These are phyloP conservation scores for Synergus japonicus DNA, from an alignment of 2,888 invertebrate genomes.

Conservation along the genomic window DNA sequence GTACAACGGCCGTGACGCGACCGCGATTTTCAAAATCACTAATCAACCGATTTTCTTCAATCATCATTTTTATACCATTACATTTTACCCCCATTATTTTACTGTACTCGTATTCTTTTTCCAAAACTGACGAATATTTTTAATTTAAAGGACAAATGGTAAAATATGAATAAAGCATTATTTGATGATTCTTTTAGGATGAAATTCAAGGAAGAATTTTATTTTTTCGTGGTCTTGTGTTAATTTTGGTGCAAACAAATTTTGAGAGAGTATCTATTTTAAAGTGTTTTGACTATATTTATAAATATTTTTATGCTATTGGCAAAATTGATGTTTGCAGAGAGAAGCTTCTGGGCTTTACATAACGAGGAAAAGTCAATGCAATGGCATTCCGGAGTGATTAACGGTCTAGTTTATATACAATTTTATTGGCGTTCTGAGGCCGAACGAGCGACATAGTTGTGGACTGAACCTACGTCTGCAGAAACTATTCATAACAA, in stretches of 20 bases:
- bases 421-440: slow-evolving; percentile 20
- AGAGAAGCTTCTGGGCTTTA: slow-evolving; percentile 9
- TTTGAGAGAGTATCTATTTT: not conserved
- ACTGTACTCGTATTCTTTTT: too few species aligned
- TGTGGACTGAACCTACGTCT: slow-evolving; percentile 8
- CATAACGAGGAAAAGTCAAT: slow-evolving; percentile 18
- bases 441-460: slow-evolving; percentile 29
- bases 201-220: not conserved
- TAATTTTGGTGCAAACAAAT: not conserved
- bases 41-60: slow-evolving; percentile 9
- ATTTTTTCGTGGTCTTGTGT: not conserved
- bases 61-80: too few species aligned
- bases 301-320: not conserved
- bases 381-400: slow-evolving; percentile 15
- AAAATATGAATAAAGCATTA: not conserved
- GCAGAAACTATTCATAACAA: slow-evolving; percentile 13
- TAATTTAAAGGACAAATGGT: too few species aligned
- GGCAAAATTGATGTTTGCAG: not conserved
- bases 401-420: slow-evolving; percentile 20
- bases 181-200: not conserved
- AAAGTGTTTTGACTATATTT: not conserved
- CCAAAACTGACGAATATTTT: too few species aligned
- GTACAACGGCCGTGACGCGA: slow-evolving; percentile 31
- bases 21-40: slow-evolving; percentile 25
- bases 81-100: too few species aligned